phyloP scores from a whole-genome alignment of 2,888 invertebrate species.

The Cheilosia pagana region DNA sequence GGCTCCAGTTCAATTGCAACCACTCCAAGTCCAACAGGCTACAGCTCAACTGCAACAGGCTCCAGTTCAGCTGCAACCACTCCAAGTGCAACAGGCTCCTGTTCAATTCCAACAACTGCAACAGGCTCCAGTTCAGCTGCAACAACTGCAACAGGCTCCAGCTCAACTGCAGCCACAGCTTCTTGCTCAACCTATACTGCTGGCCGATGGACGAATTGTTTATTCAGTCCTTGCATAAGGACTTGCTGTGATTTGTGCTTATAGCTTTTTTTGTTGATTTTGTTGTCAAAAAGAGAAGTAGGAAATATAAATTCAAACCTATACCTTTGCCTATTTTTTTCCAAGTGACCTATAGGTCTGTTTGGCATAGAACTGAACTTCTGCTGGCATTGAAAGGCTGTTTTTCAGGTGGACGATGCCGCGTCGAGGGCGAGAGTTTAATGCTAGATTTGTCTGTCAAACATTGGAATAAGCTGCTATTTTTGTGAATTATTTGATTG shows the following conservation, averaged over 20 bases:
- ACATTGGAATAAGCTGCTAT: too few species aligned
- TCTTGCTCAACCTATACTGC: conserved; percentile 28
- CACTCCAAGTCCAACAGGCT: background rate
- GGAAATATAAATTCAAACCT: background rate
- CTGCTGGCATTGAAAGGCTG: too few species aligned
- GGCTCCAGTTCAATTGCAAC: background rate
- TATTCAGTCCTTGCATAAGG: conserved; percentile 38
- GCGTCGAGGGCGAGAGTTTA: too few species aligned
- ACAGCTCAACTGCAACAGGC: background rate
- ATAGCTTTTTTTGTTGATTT: background rate
- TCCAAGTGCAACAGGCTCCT: too few species aligned
- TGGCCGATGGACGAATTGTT: conserved; percentile 59
- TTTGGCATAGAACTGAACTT: too few species aligned
- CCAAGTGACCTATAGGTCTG: too few species aligned
- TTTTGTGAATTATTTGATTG: too few species aligned
- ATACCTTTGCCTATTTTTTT: too few species aligned
- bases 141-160: background rate
- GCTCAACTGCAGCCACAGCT: conserved; percentile 24
- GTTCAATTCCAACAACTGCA: too few species aligned
- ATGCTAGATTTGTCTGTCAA: too few species aligned
- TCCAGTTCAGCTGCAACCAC: background rate
- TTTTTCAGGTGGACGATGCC: too few species aligned
- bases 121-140: background rate
- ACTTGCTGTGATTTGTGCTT: background rate
- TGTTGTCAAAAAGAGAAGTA: background rate